A percentile compares a stretch with the other conserved stretches of the same genome.
phyloP scores from a whole-genome alignment of 1,140 invertebrate genomes.

The Leptonema lineaticorne region DNA sequence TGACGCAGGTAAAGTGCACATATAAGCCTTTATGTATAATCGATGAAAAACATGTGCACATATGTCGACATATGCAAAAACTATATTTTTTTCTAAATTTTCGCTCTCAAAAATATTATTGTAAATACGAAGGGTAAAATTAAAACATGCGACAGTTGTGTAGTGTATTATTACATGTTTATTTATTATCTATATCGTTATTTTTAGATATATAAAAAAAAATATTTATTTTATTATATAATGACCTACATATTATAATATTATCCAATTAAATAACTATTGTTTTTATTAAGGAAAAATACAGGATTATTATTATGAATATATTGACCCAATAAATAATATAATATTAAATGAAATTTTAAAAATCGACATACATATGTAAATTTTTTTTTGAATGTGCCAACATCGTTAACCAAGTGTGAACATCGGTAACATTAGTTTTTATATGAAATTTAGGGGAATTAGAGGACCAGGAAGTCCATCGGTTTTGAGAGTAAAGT shows the following conservation, averaged over 20 bases:
- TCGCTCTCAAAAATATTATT: background rate
- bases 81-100: too few species aligned
- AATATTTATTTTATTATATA: background rate
- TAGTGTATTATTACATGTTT: too few species aligned
- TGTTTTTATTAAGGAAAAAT: background rate
- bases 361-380: too few species aligned
- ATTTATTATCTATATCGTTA: background rate
- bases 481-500: constrained; percentile 24
- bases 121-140: background rate
- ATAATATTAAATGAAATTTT: too few species aligned
- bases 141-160: background rate
- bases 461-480: constrained; percentile 6
- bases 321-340: too few species aligned
- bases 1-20: constrained; percentile 18
- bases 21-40: constrained; percentile 26
- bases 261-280: background rate
- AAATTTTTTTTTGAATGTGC: background rate
- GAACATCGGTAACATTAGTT: background rate
- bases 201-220: background rate
- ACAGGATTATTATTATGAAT: too few species aligned
- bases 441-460: too few species aligned
- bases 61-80: constrained; percentile 24
- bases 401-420: background rate
- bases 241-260: background rate
- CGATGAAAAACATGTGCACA: too few species aligned